These are phyloP conservation scores for Pteronotus mesoamericanus DNA, from an alignment of 2,797 vertebrate genomes.

Conservation along the genomic window DNA sequence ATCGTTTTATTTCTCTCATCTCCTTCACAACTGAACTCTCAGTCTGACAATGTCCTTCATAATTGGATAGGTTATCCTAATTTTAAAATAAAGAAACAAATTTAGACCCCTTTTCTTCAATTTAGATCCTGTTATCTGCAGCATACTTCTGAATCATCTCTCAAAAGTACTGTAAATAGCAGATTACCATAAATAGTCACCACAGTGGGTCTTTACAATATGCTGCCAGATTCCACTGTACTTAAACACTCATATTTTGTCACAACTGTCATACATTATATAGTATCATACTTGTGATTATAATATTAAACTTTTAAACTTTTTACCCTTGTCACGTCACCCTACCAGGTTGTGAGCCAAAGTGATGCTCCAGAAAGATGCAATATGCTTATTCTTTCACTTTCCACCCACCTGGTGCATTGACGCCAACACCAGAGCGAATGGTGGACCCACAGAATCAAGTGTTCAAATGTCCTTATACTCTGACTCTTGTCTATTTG, in stretches of 20 bases:
- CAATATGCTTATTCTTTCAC: not conserved
- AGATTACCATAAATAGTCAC: not conserved
- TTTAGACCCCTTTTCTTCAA: not conserved
- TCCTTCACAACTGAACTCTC: not conserved
- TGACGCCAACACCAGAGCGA: not conserved
- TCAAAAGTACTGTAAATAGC: not conserved
- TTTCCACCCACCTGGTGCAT: not conserved
- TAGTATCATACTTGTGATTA: not conserved
- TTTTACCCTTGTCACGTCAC: not conserved
- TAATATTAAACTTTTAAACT: not conserved
- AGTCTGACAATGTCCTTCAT: not conserved
- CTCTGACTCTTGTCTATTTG: not conserved
- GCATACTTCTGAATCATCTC: not conserved
- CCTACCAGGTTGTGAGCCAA: not conserved
- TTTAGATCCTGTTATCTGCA: not conserved
- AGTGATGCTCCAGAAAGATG: not conserved
- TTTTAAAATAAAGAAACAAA: not conserved
- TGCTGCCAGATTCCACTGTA: not conserved
- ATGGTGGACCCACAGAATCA: not conserved
- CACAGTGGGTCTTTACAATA: not conserved
- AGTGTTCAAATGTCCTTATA: not conserved
- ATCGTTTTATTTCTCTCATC: not conserved
- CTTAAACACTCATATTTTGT: not conserved
- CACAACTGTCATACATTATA: not conserved
- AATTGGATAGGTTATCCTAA: not conserved